Conservation (phyloP, 2,888 invertebrate species). For the Drosophila melanocephala region DNA sequence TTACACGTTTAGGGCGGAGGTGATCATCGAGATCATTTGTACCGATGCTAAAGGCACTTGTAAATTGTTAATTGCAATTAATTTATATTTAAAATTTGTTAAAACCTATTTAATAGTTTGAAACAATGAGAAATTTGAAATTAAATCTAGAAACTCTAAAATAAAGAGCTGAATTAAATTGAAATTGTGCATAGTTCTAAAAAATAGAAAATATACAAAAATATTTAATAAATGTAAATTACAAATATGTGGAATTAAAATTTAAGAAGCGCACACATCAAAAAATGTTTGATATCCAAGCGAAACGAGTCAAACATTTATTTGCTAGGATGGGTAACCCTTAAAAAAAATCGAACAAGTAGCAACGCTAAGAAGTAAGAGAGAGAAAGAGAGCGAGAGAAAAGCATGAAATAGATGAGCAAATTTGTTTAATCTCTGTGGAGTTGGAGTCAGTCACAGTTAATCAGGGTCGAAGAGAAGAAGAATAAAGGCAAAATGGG, state of each 20-base stretch:
- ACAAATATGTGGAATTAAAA: too few species aligned
- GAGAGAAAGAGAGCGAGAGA: background rate
- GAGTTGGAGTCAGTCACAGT: background rate
- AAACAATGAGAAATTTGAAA: background rate
- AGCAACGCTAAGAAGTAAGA: background rate
- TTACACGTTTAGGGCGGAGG: conserved; percentile 56
- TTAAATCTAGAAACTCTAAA: background rate
- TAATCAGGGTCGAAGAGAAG: background rate
- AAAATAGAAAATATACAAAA: background rate
- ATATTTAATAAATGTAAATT: background rate
- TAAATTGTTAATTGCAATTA: background rate
- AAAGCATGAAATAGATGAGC: background rate
- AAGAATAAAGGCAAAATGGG: background rate
- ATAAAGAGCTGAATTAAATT: background rate
- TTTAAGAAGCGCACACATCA: too few species aligned
- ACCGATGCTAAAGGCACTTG: background rate
- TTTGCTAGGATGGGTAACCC: background rate
- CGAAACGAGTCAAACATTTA: background rate
- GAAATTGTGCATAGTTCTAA: background rate
- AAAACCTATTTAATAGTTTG: background rate
- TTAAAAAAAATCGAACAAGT: background rate
- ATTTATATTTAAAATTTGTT: background rate
- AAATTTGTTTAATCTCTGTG: background rate
- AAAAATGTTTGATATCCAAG: too few species aligned
- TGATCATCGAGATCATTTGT: conserved; percentile 8